phyloP scores from a whole-genome alignment of 2,113 vertebrate species.

The Bostrychus sinensis region DNA sequence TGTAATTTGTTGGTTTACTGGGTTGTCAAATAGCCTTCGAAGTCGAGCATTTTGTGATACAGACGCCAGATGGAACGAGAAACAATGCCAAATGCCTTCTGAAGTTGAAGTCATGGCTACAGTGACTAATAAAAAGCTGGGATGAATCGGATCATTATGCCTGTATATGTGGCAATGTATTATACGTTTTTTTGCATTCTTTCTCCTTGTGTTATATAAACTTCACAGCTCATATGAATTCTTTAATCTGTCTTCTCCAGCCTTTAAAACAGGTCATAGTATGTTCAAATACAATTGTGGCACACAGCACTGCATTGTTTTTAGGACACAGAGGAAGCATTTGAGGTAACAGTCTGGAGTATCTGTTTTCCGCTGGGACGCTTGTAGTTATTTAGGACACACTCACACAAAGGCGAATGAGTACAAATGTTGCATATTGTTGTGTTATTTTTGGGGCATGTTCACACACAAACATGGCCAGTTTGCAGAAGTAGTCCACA shows the following conservation, averaged over 20 bases:
- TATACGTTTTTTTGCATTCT: no score
- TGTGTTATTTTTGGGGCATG: background rate
- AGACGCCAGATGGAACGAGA: background rate
- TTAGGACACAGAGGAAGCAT: background rate
- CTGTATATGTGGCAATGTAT: background rate
- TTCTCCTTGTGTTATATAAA: no score
- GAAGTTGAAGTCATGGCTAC: background rate
- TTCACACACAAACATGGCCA: background rate
- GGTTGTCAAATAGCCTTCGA: background rate
- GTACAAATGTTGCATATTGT: background rate
- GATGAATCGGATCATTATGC: background rate
- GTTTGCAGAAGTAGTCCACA: background rate
- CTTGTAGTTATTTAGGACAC: background rate
- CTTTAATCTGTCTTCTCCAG: no score
- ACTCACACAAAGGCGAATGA: background rate
- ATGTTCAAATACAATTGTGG: background rate
- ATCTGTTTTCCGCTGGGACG: slow-evolving; percentile 3
- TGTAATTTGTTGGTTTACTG: no score
- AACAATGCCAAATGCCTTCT: background rate
- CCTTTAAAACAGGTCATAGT: background rate
- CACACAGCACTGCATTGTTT: background rate
- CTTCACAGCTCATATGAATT: no score
- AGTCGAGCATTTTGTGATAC: background rate
- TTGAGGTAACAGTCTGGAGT: background rate
- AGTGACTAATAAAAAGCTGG: background rate